A percentile compares a stretch with the other conserved stretches of the same genome.
Conservation (phyloP, 2,113 vertebrate species). For the Trematocara unimaculatum region DNA sequence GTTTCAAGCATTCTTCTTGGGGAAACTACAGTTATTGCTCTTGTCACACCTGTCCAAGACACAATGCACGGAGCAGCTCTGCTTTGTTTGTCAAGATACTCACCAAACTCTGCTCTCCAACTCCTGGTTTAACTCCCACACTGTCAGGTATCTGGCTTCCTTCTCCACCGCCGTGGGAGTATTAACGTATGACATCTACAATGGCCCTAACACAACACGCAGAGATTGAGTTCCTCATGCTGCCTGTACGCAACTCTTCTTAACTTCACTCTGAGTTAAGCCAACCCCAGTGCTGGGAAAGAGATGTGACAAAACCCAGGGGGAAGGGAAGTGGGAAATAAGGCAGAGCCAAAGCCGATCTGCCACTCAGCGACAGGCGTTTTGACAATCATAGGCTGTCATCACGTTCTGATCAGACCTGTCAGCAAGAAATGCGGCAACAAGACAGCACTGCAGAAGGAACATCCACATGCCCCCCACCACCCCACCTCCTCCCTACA, state of each 20-base stretch:
- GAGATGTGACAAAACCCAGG: slow-evolving; percentile 67
- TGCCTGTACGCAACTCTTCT: slow-evolving; percentile 40
- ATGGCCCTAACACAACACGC: slow-evolving; percentile 59
- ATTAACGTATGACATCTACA: slow-evolving; percentile 63
- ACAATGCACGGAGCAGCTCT: slow-evolving; percentile 23
- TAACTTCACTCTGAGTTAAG: slow-evolving; percentile 67
- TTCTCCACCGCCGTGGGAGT: slow-evolving; percentile 49
- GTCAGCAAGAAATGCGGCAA: slow-evolving; percentile 70
- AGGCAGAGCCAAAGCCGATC: slow-evolving; percentile 66
- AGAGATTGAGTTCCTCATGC: slow-evolving; percentile 62
- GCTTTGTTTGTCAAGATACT: slow-evolving; percentile 64
- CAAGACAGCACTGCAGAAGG: slow-evolving; percentile 64
- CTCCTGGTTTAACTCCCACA: slow-evolving; percentile 60
- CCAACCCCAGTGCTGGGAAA: slow-evolving; percentile 53
- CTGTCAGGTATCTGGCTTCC: slow-evolving; percentile 55
- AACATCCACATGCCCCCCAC: slow-evolving; percentile 49
- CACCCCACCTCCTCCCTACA: not conserved
- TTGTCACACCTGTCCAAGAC: slow-evolving; percentile 59
- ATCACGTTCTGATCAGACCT: slow-evolving; percentile 77
- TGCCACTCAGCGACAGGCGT: slow-evolving; percentile 71
- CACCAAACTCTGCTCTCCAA: slow-evolving; percentile 53
- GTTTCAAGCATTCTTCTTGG: not conserved
- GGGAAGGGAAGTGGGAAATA: slow-evolving; percentile 60
- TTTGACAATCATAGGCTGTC: slow-evolving; percentile 80
- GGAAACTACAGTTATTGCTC: slow-evolving; percentile 33